These are phyloP conservation scores for Mellilla xanthometata DNA, from an alignment of 2,888 invertebrate genomes.

Conservation along the genomic window DNA sequence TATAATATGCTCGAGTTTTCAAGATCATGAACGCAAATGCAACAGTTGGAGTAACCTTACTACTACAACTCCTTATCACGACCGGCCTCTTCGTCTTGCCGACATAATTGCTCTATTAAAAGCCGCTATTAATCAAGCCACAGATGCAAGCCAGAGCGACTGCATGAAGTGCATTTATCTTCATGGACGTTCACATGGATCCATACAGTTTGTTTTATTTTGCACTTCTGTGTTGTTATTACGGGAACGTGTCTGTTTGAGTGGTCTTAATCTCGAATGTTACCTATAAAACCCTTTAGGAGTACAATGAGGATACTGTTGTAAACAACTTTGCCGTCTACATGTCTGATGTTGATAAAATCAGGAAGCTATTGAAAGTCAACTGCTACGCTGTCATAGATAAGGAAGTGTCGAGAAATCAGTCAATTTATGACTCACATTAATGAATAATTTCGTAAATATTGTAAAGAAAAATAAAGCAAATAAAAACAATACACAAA, in stretches of 20 bases:
- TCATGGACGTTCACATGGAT: conserved; percentile 26
- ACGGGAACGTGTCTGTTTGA: conserved; percentile 5
- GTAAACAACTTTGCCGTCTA: background rate
- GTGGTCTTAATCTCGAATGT: conserved; percentile 1
- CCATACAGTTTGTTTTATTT: conserved; percentile 10
- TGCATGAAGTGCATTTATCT: conserved; percentile 27
- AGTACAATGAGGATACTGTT: background rate
- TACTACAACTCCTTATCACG: conserved; percentile 1
- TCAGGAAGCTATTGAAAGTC: background rate
- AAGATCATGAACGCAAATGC: no score
- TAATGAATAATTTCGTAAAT: no score
- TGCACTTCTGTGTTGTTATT: conserved; percentile 14
- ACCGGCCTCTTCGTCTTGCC: conserved; percentile 22
- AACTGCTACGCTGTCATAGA: no score
- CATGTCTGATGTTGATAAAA: background rate
- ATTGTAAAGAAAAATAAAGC: background rate
- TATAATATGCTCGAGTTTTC: no score
- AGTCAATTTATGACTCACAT: no score
- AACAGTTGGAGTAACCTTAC: no score
- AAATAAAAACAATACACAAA: background rate
- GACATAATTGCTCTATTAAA: conserved; percentile 55
- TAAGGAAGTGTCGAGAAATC: no score
- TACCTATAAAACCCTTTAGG: conserved; percentile 1
- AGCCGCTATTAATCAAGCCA: conserved; percentile 55
- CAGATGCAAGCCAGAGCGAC: conserved; percentile 25